These are phyloP conservation scores for Atractosteus spatula DNA, from an alignment of 2,113 vertebrate species.

Conservation along the genomic window DNA sequence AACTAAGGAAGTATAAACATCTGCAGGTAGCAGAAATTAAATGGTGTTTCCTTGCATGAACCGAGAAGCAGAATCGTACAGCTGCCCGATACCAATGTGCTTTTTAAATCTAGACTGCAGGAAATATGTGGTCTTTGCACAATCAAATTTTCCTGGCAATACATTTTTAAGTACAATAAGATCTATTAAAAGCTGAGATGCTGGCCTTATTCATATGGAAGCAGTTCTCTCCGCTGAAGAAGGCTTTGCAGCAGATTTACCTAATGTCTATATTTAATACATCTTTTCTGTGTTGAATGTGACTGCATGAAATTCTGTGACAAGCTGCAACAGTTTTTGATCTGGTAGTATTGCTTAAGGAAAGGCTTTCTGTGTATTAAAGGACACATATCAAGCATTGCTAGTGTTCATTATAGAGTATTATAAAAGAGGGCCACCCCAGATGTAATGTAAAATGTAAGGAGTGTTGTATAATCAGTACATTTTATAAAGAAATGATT, in stretches of 20 bases:
- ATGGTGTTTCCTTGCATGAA: not conserved
- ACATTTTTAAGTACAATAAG: not conserved
- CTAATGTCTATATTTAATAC: too few species aligned
- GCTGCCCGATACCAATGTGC: not conserved
- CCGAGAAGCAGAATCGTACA: not conserved
- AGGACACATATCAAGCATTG: too few species aligned
- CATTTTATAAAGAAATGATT: not conserved
- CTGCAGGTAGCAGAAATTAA: not conserved
- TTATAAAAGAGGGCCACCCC: too few species aligned
- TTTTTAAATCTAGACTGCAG: not conserved
- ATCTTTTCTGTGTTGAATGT: not conserved
- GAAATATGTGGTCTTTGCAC: slow-evolving; percentile 8
- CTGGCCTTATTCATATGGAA: slow-evolving; percentile 7
- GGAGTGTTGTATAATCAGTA: not conserved
- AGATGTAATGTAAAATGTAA: too few species aligned
- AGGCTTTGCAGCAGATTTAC: not conserved
- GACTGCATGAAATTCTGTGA: not conserved
- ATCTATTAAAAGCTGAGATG: not conserved
- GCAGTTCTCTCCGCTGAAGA: not conserved
- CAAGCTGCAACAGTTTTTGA: too few species aligned
- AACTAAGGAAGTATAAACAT: not conserved
- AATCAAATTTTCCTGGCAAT: slow-evolving; percentile 23
- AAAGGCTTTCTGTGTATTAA: too few species aligned
- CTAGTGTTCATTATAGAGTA: too few species aligned
- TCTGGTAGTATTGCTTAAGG: too few species aligned